Evolutionary conservation across 2,113 vertebrate species (phyloP).

Genomic region (Chaenocephalus aceratus): DNA sequence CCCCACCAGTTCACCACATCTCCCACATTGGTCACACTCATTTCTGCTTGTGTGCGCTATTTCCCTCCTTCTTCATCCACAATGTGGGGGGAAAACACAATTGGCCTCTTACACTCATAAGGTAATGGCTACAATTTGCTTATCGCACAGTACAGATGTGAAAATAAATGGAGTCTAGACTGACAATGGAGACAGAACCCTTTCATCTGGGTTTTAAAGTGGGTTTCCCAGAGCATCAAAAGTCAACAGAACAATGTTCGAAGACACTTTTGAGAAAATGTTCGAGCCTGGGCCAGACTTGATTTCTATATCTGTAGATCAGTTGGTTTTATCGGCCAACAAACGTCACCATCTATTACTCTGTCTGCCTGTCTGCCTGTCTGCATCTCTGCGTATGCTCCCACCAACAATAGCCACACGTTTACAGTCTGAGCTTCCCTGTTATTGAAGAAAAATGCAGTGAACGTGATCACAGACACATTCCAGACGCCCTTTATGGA

Average conservation of each 20-base stretch:
- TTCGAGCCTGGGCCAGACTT: slow-evolving; percentile 32
- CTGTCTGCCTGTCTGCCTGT: slow-evolving; percentile 49
- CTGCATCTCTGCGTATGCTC: slow-evolving; percentile 35
- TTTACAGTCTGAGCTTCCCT: slow-evolving; percentile 46
- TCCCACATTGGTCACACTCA: slow-evolving; percentile 67
- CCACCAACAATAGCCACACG: slow-evolving; percentile 46
- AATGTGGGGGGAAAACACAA: slow-evolving; percentile 47
- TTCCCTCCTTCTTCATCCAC: slow-evolving; percentile 34
- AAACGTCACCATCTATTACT: slow-evolving; percentile 50
- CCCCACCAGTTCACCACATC: slow-evolving; percentile 67
- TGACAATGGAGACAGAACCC: slow-evolving; percentile 67
- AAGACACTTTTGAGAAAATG: slow-evolving; percentile 25
- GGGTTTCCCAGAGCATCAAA: slow-evolving; percentile 44
- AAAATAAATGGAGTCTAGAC: slow-evolving; percentile 69
- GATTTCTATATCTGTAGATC: slow-evolving; percentile 49
- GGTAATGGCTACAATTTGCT: slow-evolving; percentile 74
- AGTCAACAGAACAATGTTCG: slow-evolving; percentile 53
- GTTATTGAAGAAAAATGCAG: slow-evolving; percentile 62
- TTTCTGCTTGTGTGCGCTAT: slow-evolving; percentile 35
- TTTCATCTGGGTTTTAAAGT: slow-evolving; percentile 61
- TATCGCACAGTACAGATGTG: slow-evolving; percentile 74
- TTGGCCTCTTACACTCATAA: slow-evolving; percentile 59
- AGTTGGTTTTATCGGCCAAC: slow-evolving; percentile 52
- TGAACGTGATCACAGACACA: slow-evolving; percentile 74
- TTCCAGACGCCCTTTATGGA: slow-evolving; percentile 66